Percentiles rank a stretch among this genome's conserved stretches.
phyloP scores from a whole-genome alignment of 2,888 invertebrate species.

The Stenichneumon culpator region DNA sequence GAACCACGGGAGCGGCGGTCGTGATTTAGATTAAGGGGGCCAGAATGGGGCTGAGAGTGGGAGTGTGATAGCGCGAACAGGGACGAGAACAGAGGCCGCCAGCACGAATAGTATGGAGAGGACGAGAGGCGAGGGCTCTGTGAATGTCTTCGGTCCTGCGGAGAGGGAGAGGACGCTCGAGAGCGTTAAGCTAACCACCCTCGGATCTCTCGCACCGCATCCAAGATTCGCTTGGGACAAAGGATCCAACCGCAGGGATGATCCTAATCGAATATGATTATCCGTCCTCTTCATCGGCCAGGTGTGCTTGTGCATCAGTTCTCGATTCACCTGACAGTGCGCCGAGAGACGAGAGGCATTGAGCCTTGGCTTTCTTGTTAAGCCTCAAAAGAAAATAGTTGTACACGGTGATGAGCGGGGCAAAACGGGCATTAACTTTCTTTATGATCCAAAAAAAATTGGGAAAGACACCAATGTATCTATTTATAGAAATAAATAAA shows the following conservation, averaged over 20 bases:
- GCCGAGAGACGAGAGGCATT: constrained; percentile 17
- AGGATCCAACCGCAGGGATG: constrained; percentile 78
- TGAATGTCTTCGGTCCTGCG: constrained; percentile 70
- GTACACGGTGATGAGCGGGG: neutral
- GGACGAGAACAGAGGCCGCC: constrained; percentile 22
- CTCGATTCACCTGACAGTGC: constrained; percentile 37
- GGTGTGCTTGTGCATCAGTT: constrained; percentile 52
- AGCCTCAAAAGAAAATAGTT: neutral
- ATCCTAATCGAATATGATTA: constrained; percentile 84
- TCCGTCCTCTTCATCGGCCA: constrained; percentile 78
- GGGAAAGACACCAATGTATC: neutral
- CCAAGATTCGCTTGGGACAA: constrained; percentile 76
- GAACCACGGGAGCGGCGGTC: constrained; percentile 62
- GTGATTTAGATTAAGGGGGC: constrained; percentile 80
- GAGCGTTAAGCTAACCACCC: constrained; percentile 70
- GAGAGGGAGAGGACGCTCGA: constrained; percentile 70
- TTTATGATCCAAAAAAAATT: neutral
- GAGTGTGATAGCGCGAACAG: constrained; percentile 66
- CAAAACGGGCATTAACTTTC: neutral
- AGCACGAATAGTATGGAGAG: constrained; percentile 42
- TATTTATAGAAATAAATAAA: too few species aligned
- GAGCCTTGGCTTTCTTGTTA: neutral
- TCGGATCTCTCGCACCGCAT: constrained; percentile 59
- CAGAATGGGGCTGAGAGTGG: constrained; percentile 51
- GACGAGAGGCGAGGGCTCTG: constrained; percentile 63